phyloP scores from a whole-genome alignment of 2,113 vertebrate species.

The Tachysurus vachellii region DNA sequence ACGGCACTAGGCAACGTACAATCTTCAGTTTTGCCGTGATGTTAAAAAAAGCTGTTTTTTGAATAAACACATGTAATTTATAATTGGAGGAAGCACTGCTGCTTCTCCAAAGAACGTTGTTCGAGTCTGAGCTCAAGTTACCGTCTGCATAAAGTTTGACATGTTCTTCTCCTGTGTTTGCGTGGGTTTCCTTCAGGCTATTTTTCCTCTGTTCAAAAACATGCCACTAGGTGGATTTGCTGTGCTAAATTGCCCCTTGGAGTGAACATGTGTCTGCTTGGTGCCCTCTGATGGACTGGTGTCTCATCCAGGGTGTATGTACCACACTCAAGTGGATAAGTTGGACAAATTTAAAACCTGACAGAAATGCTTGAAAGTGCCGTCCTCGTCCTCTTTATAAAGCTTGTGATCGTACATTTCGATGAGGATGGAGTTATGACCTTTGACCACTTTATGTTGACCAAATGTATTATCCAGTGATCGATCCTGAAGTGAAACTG shows the following conservation, averaged over 20 bases:
- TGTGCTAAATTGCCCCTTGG: background rate
- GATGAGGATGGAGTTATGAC: constrained; percentile 16
- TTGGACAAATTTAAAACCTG: background rate
- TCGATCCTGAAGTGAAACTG: constrained; percentile 25
- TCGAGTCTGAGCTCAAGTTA: background rate
- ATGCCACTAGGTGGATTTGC: background rate
- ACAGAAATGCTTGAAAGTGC: constrained; percentile 31
- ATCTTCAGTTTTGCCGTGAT: constrained; percentile 32
- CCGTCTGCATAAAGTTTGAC: background rate
- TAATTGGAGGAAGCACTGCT: background rate
- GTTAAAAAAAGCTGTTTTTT: background rate
- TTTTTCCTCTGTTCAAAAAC: background rate
- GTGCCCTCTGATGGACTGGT: background rate
- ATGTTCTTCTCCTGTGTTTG: background rate
- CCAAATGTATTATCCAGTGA: constrained; percentile 34
- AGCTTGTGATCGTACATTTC: constrained; percentile 72
- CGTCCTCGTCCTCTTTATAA: constrained; percentile 70
- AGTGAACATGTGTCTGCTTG: background rate
- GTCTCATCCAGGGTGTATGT: background rate
- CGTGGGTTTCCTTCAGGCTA: background rate
- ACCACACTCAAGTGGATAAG: background rate
- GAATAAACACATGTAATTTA: background rate
- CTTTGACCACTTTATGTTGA: constrained; percentile 26
- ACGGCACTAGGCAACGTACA: constrained; percentile 49
- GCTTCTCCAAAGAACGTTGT: no score